phyloP scores from a whole-genome alignment of 2,888 invertebrate genomes.

The Troglohyphantes excavatus region DNA sequence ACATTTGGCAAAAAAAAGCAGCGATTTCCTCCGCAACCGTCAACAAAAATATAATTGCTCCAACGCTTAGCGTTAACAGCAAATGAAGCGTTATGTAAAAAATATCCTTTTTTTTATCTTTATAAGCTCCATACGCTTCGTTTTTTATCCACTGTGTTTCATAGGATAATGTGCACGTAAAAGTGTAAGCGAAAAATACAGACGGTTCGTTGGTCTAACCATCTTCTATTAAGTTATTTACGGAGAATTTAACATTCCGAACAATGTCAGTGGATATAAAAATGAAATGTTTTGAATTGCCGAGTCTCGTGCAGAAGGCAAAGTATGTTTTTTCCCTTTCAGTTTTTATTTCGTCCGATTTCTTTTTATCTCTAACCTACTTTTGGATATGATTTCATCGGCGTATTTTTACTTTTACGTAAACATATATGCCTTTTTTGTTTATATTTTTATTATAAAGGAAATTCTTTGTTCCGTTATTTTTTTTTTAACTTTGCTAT shows the following conservation, averaged over 20 bases:
- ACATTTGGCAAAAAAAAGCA: constrained; percentile 3
- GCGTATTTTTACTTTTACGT: neutral
- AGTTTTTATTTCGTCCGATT: neutral
- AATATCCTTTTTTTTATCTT: neutral
- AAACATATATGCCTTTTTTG: neutral
- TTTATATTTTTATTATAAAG: neutral
- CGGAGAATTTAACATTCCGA: constrained; percentile 52
- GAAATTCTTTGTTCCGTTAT: too few relatives aligned
- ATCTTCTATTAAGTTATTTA: constrained; percentile 57
- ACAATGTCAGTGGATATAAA: neutral
- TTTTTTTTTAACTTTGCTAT: too few relatives aligned
- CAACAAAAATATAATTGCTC: constrained; percentile 57
- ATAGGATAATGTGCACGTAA: constrained; percentile 32
- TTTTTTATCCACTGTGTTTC: constrained; percentile 11
- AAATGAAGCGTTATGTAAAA: constrained; percentile 54
- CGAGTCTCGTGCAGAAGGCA: neutral
- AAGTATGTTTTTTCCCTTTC: neutral
- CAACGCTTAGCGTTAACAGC: constrained; percentile 22
- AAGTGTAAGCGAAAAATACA: constrained; percentile 37
- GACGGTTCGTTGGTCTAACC: constrained; percentile 26
- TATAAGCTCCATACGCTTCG: neutral
- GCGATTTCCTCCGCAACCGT: constrained; percentile 3
- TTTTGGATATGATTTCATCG: neutral
- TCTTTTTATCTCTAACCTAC: too few relatives aligned
- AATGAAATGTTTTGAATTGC: constrained; percentile 37